Evolutionary conservation across 2,797 vertebrate genomes (phyloP), one percentile per base, ranked within the genome.

Genomic region (Halcyon chelicuti): DNA sequence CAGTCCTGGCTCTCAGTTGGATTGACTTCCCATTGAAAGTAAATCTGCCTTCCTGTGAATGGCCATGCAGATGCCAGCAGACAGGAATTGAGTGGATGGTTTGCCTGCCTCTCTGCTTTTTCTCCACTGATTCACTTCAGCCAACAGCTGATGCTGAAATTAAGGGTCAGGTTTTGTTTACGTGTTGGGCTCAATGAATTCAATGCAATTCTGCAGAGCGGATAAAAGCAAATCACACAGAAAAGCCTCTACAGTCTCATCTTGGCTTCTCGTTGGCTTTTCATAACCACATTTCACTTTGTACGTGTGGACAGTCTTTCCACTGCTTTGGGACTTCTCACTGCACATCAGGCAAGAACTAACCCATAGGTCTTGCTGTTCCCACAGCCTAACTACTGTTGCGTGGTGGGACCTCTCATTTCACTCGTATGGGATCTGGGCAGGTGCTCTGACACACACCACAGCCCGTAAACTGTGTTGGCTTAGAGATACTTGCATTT

Each of bases 291-390:
- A 3, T 57, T 70, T 73, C 55, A 12, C 40, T 80, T 88, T 49
- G 33, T 57, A n/a, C 0, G 0, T 44, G 1, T 26, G 14, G 39
- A 12, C 1, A 4, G 2, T 57, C 35, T 81, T 86, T 55, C 18
- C 16, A 1, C 13, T 60, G 54, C 52, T 86, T 46, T 76, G 47
- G 29, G 33, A 31, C 12, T 82, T 76, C 37, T 70, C 37, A 31
- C 13, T 7, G 54, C 20, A 74, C 47, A 14, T 49, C 44, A 71
- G 60, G n/a, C 16, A 51, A 66, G 39, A 83, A 11, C 40, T 46
- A 46, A 60, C 26, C 28, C 31, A 7, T 2, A 20, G 26, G 9
- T 70, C 28, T 42, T 49, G 5, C n/a, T 14, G 25, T n/a, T 71
- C 60, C 54, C 42, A 1, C 15, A 63, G 60, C 29, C 12, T 40